Evolutionary conservation across 2,113 vertebrate genomes (phyloP), one percentile per base, ranked within the genome.

Genomic region (Nothoprocta pentlandii): DNA sequence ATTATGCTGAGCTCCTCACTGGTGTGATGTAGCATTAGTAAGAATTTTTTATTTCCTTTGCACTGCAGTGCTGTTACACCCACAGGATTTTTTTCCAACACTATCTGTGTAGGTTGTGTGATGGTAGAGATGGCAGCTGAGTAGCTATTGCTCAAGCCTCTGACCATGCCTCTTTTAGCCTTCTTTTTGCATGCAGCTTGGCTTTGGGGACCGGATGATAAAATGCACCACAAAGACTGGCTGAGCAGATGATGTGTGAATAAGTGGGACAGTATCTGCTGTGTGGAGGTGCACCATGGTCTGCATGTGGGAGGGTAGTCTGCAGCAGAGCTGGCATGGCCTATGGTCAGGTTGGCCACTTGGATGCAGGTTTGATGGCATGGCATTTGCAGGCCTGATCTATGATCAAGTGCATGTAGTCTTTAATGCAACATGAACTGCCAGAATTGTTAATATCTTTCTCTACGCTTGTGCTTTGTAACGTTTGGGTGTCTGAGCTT

Each of bases 271-370:
- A 39, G 17, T 62, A 26, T 3, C 13, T 56, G 76, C 56, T 2
- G 0, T 36, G 14, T 16, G 63, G 73, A 80, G 23, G 19, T 41
- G 36, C 41, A 34, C 39, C n/a, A 42, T 41, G 41, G 11, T 42
- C 62, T 42, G 61, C 39, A 67, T 30, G 19, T 22, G 25, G 25
- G 69, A 34, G 49, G 28, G 25, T 10, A 39, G 62, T 61, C 39
- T 9, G 28, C 34, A 6, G 75, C 59, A 51, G 25, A 4, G 59
- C 46, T 49, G 34, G n/a, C 47, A 6, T 26, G 16, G 10, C 28
- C 81, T 49, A 36, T 4, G 36, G 36, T 16, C 22, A 15, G 23
- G 5, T 0, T 0, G 12, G 16, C 5, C 20, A 49, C 6, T 39
- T 34, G 21, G 17, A 68, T 4, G 25, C 47, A 36, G 46, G 5